Base-by-base conservation (phyloP, 2,888 invertebrate species). In the Fissipunctia ypsillon region DNA sequence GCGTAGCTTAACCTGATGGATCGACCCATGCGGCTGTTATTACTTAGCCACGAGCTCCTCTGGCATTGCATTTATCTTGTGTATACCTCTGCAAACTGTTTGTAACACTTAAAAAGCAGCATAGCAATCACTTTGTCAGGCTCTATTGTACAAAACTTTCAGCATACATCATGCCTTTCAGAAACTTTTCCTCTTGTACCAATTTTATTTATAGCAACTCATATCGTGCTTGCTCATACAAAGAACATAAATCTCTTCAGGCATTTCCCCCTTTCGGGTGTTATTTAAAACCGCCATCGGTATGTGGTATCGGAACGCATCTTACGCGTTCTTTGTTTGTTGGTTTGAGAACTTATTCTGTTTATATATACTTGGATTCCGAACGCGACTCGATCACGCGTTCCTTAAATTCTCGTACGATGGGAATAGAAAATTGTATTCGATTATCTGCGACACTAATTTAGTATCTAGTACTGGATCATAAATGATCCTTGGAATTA, bases 201-300 rank as follows among this genome's bases (percentile, higher is more conserved):
- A 74, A 76, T 75, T 71, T 66, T 67, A 73, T 70, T 56, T 74
- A 66, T 31, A 57, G 41, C 52, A 31, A 60, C 63, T 66, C 60
- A 71, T 71, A 74, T 72, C 63, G 31, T n/a, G 76, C 70, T 76
- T 74, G 74, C 79, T 77, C 83, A 71, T 66, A 78, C 59, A 48
- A 41, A 57, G 52, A 60, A 25, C 64, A 82, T 87, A 87, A 84
- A 87, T 86, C 87, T 85, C 68, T 54, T 59, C 61, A 69, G 74
- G n/a, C 65, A 73, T 82, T 77, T 80, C 73, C 78, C 85, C 82
- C 63, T 75, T 84, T 69, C 56, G 69, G 63, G 57, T 61, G 79
- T 82, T 87, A 86, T 87, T 87, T 78, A 87, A 77, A 75, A 73
- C 31, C 68, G 45, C 72, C 65, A 66, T 61, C 25, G 83, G 76